A percentile compares a stretch with the other conserved stretches of the same genome.
These are phyloP conservation scores for Aptenodytes patagonicus DNA, from an alignment of 2,113 vertebrate species.

Conservation along the genomic window DNA sequence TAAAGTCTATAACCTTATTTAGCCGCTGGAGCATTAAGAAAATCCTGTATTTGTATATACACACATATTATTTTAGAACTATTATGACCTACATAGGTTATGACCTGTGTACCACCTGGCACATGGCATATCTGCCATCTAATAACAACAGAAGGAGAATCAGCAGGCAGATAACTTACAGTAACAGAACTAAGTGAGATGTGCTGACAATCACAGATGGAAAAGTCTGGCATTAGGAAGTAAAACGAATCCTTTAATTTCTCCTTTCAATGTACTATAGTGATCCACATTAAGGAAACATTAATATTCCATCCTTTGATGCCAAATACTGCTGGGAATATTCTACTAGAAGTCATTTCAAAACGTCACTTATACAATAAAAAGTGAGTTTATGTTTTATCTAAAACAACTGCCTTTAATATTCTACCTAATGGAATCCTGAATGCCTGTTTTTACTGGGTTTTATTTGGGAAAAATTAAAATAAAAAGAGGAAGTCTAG, in stretches of 20 bases:
- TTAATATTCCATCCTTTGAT: slow-evolving; percentile 15
- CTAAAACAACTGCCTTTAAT: neutral
- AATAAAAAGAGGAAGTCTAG: neutral
- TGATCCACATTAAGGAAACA: neutral
- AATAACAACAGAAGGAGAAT: slow-evolving; percentile 62
- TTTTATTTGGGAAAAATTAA: neutral
- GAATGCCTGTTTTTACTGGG: neutral
- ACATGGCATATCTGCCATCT: slow-evolving; percentile 42
- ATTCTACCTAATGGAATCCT: neutral
- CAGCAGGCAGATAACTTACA: slow-evolving; percentile 58
- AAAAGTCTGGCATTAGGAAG: slow-evolving; percentile 28
- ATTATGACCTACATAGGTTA: slow-evolving; percentile 9
- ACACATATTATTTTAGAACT: neutral
- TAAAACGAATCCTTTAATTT: slow-evolving; percentile 22
- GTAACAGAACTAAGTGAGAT: slow-evolving; percentile 33
- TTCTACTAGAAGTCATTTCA: slow-evolving; percentile 10
- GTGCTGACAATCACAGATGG: slow-evolving; percentile 50
- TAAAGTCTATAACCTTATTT: neutral
- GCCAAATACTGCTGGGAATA: slow-evolving; percentile 26
- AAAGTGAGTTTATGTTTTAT: neutral
- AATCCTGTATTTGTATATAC: neutral
- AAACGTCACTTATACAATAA: neutral
- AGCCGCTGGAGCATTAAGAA: neutral
- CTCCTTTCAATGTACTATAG: neutral
- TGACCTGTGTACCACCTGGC: slow-evolving; percentile 43